Evolutionary conservation across 2,113 vertebrate species (phyloP).

Genomic region (Bungarus multicinctus): DNA sequence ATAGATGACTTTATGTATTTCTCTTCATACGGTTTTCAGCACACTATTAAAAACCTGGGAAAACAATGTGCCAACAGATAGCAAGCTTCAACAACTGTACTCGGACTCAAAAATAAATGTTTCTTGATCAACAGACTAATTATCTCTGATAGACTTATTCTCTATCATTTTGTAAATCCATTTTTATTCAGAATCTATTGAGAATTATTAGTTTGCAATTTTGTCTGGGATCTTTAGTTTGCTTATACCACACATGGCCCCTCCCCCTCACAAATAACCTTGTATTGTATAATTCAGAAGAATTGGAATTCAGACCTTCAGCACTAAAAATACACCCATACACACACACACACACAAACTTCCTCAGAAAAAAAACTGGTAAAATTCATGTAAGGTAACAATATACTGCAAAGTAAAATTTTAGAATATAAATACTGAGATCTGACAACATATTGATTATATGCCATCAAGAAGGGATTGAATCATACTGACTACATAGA

Average conservation of each 20-base stretch:
- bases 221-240: not conserved
- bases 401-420: not conserved
- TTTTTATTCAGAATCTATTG: not conserved
- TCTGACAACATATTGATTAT: not conserved
- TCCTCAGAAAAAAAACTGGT: not conserved
- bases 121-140: not conserved
- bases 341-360: not conserved
- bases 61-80: not conserved
- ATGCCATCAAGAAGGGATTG: not conserved
- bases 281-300: no score
- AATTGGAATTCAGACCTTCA: not conserved
- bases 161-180: not conserved
- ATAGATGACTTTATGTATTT: not conserved
- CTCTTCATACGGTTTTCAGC: not conserved
- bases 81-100: not conserved
- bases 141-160: not conserved
- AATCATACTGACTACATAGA: not conserved
- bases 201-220: not conserved
- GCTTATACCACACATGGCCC: not conserved
- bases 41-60: not conserved
- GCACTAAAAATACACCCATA: not conserved
- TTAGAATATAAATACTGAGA: not conserved
- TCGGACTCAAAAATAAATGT: not conserved
- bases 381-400: not conserved
- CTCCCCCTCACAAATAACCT: not conserved